Evolutionary conservation across 2,888 invertebrate genomes (phyloP).

Genomic region (Melitaea athalia): DNA sequence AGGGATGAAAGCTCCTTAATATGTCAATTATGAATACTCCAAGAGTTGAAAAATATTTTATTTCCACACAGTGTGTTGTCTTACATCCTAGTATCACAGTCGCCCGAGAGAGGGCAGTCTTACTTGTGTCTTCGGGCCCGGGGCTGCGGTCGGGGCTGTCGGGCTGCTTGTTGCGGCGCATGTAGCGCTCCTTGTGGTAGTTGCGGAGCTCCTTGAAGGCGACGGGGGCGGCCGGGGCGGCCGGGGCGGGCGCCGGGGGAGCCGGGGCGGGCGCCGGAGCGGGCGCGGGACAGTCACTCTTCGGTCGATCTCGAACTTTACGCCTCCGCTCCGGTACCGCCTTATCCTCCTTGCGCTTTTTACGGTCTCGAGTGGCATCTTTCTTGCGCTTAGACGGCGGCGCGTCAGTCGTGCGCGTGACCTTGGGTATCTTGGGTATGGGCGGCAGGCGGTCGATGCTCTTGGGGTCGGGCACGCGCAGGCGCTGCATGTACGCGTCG

Average conservation of each 20-base stretch:
- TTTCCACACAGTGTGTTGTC: conserved; percentile 62
- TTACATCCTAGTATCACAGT: conserved; percentile 69
- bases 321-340: conserved; percentile 44
- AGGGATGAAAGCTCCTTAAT: conserved; percentile 62
- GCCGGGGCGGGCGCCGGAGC: not conserved
- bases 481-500: conserved; percentile 52
- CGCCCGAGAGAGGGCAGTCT: conserved; percentile 66
- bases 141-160: conserved; percentile 76
- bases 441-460: conserved; percentile 71
- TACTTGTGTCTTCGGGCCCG: conserved; percentile 67
- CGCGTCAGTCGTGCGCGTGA: conserved; percentile 58
- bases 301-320: conserved; percentile 16
- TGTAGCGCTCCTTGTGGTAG: conserved; percentile 84
- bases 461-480: conserved; percentile 58
- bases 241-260: not conserved
- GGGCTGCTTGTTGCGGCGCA: conserved; percentile 84
- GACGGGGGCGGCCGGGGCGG: conserved; percentile 46
- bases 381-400: conserved; percentile 63
- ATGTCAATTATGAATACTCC: conserved; percentile 74
- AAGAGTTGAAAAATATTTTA: conserved; percentile 74
- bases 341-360: conserved; percentile 32
- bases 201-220: conserved; percentile 82
- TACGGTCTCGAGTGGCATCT: conserved; percentile 44
- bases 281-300: not conserved
- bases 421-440: conserved; percentile 72